phyloP scores from a whole-genome alignment of 2,113 vertebrate genomes.

The Tor tambroides region DNA sequence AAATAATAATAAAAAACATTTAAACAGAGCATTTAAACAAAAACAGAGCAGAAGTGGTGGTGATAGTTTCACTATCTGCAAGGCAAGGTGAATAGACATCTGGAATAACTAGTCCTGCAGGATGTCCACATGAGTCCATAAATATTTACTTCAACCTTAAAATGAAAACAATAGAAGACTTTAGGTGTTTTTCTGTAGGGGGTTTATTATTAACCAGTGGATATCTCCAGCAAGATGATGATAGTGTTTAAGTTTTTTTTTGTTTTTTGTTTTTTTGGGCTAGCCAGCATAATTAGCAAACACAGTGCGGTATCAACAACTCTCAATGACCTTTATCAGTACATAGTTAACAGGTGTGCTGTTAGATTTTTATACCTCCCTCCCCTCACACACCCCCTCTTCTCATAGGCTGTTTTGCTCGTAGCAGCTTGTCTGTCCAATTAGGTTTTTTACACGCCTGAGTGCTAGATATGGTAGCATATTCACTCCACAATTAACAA shows the following conservation, averaged over 20 bases:
- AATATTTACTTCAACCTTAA: background rate
- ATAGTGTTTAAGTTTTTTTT: background rate
- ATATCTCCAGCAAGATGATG: constrained; percentile 2
- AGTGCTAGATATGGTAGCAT: constrained; percentile 11
- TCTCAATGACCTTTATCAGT: constrained; percentile 37
- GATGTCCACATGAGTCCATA: background rate
- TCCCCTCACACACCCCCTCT: constrained; percentile 15
- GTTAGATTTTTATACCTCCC: constrained; percentile 1
- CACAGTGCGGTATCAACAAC: constrained; percentile 38
- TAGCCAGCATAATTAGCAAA: constrained; percentile 37
- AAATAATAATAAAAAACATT: no score
- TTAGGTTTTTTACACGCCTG: background rate
- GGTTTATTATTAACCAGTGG: constrained; percentile 5
- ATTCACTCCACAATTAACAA: background rate
- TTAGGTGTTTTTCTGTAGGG: background rate
- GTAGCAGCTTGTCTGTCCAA: background rate
- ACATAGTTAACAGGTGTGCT: background rate
- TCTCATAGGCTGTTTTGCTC: constrained; percentile 47
- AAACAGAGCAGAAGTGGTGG: background rate
- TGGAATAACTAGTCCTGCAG: background rate
- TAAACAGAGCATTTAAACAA: background rate
- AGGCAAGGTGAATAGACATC: background rate
- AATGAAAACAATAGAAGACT: background rate
- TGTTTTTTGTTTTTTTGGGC: background rate
- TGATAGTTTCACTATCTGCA: background rate